A percentile compares a stretch with the other conserved stretches of the same genome.
Evolutionary conservation across 1,140 invertebrate genomes (phyloP).

Genomic region (Drosophila cardini): DNA sequence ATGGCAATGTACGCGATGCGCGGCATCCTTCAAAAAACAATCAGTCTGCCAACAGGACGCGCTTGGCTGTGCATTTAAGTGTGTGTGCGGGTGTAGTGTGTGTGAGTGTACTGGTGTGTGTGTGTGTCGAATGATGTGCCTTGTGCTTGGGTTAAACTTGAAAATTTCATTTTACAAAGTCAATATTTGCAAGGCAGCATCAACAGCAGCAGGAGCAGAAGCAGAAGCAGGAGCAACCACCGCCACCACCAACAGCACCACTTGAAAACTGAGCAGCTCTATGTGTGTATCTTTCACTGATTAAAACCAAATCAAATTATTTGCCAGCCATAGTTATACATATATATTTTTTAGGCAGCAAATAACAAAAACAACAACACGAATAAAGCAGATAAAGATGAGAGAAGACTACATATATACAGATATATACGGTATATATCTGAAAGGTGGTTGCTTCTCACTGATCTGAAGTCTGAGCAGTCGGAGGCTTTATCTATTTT

Average conservation of each 20-base stretch:
- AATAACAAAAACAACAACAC: slow-evolving; percentile 34
- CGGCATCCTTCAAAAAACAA: slow-evolving; percentile 52
- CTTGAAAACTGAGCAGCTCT: slow-evolving; percentile 24
- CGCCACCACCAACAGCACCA: slow-evolving; percentile 63
- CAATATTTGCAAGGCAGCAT: slow-evolving; percentile 72
- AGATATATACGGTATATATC: too few species aligned
- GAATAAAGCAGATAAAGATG: background rate
- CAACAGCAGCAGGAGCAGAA: slow-evolving; percentile 19
- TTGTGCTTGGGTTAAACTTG: slow-evolving; percentile 78
- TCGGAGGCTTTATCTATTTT: slow-evolving; percentile 73
- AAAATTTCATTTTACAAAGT: slow-evolving; percentile 84
- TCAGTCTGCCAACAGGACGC: slow-evolving; percentile 27
- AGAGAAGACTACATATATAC: background rate
- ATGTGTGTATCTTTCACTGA: slow-evolving; percentile 56
- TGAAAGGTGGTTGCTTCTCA: background rate
- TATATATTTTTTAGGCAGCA: slow-evolving; percentile 30
- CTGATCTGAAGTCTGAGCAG: too few species aligned
- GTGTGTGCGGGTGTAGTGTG: background rate
- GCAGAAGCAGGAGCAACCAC: slow-evolving; percentile 3
- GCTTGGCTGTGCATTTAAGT: slow-evolving; percentile 24
- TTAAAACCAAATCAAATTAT: slow-evolving; percentile 84
- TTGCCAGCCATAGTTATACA: slow-evolving; percentile 61
- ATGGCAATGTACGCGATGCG: slow-evolving; percentile 34
- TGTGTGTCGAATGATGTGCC: slow-evolving; percentile 27
- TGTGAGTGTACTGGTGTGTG: slow-evolving; percentile 15